Percentiles rank a stretch among this genome's conserved stretches.
phyloP scores from a whole-genome alignment of 2,113 vertebrate genomes.

The Erpornis zantholeuca region DNA sequence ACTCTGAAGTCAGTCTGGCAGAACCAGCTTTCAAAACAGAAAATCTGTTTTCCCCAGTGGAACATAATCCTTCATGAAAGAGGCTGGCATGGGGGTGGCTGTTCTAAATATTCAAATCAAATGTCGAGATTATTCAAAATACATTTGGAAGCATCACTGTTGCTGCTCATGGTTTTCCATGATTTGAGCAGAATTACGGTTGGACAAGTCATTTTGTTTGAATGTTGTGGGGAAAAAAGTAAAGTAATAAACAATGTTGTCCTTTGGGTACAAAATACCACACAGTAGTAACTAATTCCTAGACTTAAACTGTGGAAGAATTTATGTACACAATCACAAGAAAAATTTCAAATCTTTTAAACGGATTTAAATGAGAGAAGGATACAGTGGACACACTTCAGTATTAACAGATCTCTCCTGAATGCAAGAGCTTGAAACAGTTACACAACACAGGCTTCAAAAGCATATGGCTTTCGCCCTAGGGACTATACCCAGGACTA shows the following conservation, averaged over 20 bases:
- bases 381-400: background rate
- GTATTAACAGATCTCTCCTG: background rate
- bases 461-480: background rate
- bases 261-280: background rate
- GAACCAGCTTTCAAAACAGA: background rate
- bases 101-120: background rate
- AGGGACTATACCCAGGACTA: background rate
- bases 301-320: background rate
- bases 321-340: background rate
- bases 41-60: background rate
- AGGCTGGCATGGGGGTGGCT: background rate
- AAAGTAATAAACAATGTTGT: background rate
- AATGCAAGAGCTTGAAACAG: background rate
- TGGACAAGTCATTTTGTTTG: background rate
- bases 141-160: background rate
- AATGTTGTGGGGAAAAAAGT: background rate
- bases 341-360: constrained; percentile 7
- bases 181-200: background rate
- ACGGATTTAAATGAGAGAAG: background rate
- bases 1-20: background rate
- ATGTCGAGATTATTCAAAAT: background rate
- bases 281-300: background rate
- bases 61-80: background rate
- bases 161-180: background rate
- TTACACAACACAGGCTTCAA: constrained; percentile 4